phyloP scores from a whole-genome alignment of 2,888 invertebrate species.

The Rhaphigaster nebulosa region DNA sequence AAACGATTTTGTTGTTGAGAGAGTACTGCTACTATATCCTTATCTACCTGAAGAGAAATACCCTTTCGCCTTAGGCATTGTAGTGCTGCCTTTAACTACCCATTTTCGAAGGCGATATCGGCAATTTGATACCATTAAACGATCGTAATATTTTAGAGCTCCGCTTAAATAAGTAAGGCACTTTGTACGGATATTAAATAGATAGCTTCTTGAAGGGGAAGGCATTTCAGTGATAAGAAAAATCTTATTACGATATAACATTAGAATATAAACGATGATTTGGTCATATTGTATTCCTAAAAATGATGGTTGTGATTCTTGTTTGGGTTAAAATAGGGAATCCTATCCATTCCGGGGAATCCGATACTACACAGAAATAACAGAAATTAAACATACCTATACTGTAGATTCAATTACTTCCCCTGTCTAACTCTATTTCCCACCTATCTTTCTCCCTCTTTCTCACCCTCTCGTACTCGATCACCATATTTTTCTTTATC shows the following conservation, averaged over 20 bases:
- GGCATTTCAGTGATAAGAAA: neutral
- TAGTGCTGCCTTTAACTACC: neutral
- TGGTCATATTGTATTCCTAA: neutral
- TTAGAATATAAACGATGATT: constrained; percentile 14
- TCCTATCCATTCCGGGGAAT: no score
- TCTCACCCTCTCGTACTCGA: no score
- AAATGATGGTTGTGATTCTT: neutral
- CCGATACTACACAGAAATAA: no score
- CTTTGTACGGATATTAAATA: neutral
- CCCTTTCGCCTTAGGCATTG: neutral
- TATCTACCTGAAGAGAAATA: neutral
- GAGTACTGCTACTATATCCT: neutral
- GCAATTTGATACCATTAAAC: neutral
- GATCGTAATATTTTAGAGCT: neutral
- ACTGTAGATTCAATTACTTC: no score
- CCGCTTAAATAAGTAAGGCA: neutral
- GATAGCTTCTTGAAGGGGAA: neutral
- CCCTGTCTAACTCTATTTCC: no score
- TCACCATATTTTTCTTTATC: no score
- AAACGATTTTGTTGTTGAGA: neutral
- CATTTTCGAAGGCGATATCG: neutral
- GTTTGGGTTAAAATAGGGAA: no score
- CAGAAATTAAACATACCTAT: no score
- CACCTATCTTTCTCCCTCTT: no score
- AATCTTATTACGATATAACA: neutral